A percentile compares a stretch with the other conserved stretches of the same genome.
Conservation (phyloP, 2,797 vertebrate species). For the Oreonectes daqikongensis region DNA sequence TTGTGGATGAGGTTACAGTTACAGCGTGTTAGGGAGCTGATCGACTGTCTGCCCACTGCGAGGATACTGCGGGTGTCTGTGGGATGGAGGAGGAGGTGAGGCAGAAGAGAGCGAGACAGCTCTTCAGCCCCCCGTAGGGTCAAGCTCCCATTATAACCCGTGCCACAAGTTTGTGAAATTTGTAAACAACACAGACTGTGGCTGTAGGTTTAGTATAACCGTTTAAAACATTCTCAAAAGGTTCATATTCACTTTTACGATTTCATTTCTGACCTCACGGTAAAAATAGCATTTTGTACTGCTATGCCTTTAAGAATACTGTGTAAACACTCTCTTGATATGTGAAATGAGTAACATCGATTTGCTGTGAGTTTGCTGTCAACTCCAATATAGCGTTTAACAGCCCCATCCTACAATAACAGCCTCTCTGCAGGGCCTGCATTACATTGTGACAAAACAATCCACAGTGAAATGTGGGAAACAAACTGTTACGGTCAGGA, state of each 20-base stretch:
- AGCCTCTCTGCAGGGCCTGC: not conserved
- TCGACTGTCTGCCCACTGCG: constrained; percentile 2
- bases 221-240: not conserved
- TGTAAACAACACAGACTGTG: not conserved
- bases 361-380: not conserved
- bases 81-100: constrained; percentile 6
- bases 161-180: not conserved
- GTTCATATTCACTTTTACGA: not conserved
- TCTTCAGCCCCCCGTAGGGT: not conserved
- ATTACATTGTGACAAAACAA: not conserved
- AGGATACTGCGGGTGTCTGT: not conserved
- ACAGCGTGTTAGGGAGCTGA: not conserved
- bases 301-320: not conserved
- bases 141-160: not conserved
- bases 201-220: not conserved
- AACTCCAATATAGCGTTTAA: not conserved
- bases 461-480: not conserved
- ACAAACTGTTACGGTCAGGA: not conserved
- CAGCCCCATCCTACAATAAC: not conserved
- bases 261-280: not conserved
- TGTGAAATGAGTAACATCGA: not conserved
- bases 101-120: constrained; percentile 3
- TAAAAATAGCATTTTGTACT: not conserved
- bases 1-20: constrained; percentile 17
- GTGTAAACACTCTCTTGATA: not conserved